A percentile compares a stretch with the other conserved stretches of the same genome.
Evolutionary conservation across 2,888 invertebrate genomes (phyloP).

Genomic region (Dasysyrphus albostriatus): DNA sequence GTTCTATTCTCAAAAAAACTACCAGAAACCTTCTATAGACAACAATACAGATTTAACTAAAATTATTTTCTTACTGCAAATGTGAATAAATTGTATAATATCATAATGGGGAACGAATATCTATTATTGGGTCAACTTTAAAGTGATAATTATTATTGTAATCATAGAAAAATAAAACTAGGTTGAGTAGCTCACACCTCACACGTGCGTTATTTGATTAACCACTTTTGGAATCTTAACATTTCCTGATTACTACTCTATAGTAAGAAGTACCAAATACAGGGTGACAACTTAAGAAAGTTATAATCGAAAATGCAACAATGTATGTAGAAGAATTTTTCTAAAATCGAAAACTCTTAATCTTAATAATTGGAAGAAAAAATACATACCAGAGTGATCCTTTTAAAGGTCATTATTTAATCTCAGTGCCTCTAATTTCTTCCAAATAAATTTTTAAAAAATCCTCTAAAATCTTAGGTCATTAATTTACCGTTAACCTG

Average conservation of each 20-base stretch:
- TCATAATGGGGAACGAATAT: not conserved
- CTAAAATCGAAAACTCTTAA: no score
- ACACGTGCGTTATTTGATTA: not conserved
- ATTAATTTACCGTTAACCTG: no score
- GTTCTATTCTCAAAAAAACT: not conserved
- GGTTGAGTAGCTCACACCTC: no score
- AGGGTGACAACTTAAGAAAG: no score
- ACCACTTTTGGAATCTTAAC: not conserved
- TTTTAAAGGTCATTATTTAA: no score
- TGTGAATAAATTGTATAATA: not conserved
- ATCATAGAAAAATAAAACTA: not conserved
- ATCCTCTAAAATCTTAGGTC: no score
- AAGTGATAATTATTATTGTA: constrained; percentile 23
- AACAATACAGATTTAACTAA: not conserved
- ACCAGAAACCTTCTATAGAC: not conserved
- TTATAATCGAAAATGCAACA: no score
- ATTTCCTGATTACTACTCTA: not conserved
- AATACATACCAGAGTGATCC: no score
- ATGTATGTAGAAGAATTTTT: no score
- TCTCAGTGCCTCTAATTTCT: no score
- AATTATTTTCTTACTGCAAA: not conserved
- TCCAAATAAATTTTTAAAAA: no score
- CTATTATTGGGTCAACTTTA: not conserved
- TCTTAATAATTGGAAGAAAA: no score
- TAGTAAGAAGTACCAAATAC: not conserved